A percentile compares a stretch with the other conserved stretches of the same genome.
phyloP scores from a whole-genome alignment of 1,140 invertebrate species.

The Bilobella aurantiaca region DNA sequence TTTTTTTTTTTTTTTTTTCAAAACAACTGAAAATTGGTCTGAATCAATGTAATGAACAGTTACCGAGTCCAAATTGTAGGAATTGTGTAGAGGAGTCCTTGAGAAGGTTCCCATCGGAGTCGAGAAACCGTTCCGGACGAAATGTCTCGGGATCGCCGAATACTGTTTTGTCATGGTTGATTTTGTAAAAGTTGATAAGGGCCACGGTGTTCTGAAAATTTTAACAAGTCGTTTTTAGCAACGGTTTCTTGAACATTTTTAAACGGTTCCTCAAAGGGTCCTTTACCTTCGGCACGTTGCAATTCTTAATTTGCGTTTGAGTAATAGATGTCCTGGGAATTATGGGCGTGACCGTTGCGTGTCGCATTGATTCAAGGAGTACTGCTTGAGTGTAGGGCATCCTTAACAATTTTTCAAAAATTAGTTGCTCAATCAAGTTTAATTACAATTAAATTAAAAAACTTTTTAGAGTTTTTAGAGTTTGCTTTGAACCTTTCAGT shows the following conservation, averaged over 20 bases:
- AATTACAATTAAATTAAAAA: too few species aligned
- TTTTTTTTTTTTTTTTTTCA: too few species aligned
- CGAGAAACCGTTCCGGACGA: not conserved
- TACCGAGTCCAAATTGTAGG: not conserved
- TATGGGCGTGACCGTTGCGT: conserved; percentile 13
- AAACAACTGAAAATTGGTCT: too few species aligned
- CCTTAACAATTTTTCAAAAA: conserved; percentile 40
- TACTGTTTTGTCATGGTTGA: not conserved
- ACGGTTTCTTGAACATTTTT: conserved; percentile 29
- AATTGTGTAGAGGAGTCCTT: not conserved
- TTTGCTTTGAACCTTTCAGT: not conserved
- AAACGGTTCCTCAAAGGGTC: not conserved
- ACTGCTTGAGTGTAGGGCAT: conserved; percentile 68
- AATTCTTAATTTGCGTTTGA: conserved; percentile 4
- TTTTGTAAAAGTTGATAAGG: not conserved
- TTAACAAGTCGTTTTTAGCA: conserved; percentile 38
- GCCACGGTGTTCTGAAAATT: not conserved
- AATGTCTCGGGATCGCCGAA: not conserved
- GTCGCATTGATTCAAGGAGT: conserved; percentile 51
- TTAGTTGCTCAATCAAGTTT: too few species aligned
- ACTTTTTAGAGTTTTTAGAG: too few species aligned
- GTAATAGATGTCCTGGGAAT: conserved; percentile 3
- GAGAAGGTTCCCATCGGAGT: not conserved
- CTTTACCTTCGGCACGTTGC: conserved; percentile 16
- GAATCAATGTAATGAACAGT: too few species aligned